A percentile compares a stretch with the other conserved stretches of the same genome.
Conservation (phyloP, 2,113 vertebrate genomes). For the Coptodon bakossiorum region DNA sequence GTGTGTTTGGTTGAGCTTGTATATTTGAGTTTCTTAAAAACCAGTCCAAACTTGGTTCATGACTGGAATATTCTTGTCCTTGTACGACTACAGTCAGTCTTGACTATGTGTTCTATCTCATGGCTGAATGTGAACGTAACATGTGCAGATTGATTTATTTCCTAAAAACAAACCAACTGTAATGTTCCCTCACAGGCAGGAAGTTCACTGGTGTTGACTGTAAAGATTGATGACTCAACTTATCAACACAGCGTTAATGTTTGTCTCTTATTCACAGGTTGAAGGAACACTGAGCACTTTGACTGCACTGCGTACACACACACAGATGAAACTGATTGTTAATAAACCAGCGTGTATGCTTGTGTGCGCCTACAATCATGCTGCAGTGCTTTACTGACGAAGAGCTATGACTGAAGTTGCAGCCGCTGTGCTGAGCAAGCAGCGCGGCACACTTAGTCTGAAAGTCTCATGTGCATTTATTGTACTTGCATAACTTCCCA, state of each 20-base stretch:
- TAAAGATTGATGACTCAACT: not conserved
- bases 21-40: not conserved
- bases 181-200: not conserved
- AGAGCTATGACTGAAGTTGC: not conserved
- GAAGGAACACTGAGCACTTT: conserved; percentile 70
- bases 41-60: not conserved
- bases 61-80: not conserved
- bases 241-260: not conserved
- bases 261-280: conserved; percentile 50
- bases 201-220: not conserved
- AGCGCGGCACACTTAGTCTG: not conserved
- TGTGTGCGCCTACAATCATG: not conserved
- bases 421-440: not conserved
- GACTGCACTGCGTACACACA: not conserved
- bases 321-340: not conserved
- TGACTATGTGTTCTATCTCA: not conserved
- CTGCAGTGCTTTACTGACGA: not conserved
- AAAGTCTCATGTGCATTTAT: not conserved
- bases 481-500: not conserved
- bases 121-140: not conserved
- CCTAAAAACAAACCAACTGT: not conserved
- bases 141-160: not conserved
- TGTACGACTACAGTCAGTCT: not conserved
- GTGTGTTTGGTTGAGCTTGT: not conserved
- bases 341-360: not conserved